Percentiles rank a stretch among this genome's conserved stretches.
These are phyloP conservation scores for Pelusios castaneus DNA, from an alignment of 2,113 vertebrate genomes.

Conservation along the genomic window DNA sequence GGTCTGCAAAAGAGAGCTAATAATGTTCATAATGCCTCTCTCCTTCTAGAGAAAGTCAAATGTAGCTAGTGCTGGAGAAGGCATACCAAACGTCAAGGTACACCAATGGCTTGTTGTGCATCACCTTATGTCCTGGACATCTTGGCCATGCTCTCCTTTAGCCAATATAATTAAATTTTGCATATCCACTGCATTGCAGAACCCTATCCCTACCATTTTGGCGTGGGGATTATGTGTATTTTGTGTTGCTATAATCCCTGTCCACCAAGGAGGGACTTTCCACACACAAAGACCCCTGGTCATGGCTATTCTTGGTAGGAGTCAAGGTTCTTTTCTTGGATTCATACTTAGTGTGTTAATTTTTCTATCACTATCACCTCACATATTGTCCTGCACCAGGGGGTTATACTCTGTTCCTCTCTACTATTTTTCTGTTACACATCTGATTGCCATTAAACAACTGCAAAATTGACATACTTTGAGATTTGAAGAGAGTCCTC, in stretches of 20 bases:
- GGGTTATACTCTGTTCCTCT: not conserved
- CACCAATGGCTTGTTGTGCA: fast-evolving
- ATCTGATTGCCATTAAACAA: not conserved
- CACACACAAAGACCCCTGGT: fast-evolving
- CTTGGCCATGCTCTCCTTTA: fast-evolving
- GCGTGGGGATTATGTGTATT: fast-evolving
- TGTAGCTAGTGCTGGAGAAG: too few relatives aligned
- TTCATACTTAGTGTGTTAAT: not conserved
- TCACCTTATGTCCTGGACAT: fast-evolving
- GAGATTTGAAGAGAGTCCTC: fast-evolving
- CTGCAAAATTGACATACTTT: not conserved
- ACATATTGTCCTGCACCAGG: not conserved
- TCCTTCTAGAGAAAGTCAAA: not conserved
- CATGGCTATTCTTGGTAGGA: not conserved
- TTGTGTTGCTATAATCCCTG: not conserved
- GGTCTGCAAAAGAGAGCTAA: not conserved
- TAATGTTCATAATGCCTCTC: not conserved
- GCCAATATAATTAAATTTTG: not conserved
- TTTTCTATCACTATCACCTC: not conserved
- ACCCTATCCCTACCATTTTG: not conserved
- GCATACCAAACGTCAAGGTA: not conserved
- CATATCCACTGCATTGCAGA: not conserved
- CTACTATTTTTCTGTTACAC: fast-evolving
- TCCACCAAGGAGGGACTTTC: fast-evolving
- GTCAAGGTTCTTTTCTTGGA: fast-evolving